These are phyloP conservation scores for Heterohyrax brucei DNA, from an alignment of 2,797 vertebrate species.

Conservation along the genomic window DNA sequence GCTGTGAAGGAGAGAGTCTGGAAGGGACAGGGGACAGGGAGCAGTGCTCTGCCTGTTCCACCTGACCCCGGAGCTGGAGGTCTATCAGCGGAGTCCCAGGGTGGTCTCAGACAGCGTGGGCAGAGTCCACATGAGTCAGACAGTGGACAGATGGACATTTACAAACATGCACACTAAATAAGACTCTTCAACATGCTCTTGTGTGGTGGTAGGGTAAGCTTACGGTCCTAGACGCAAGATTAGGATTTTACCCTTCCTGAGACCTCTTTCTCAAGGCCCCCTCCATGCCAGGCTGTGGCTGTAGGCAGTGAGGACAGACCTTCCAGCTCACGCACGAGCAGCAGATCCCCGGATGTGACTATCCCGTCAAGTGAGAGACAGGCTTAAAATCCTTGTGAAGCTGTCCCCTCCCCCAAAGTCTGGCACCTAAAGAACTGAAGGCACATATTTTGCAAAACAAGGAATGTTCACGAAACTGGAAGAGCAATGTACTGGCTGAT, in stretches of 20 bases:
- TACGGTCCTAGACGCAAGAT: background rate
- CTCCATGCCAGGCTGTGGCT: background rate
- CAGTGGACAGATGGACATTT: background rate
- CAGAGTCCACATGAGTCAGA: background rate
- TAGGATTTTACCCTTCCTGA: constrained; percentile 5
- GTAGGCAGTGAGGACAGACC: background rate
- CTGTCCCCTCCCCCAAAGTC: background rate
- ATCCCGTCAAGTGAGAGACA: background rate
- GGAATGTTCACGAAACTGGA: background rate
- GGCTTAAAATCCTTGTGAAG: background rate
- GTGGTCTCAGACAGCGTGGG: background rate
- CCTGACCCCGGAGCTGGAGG: background rate
- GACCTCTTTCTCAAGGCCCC: constrained; percentile 2
- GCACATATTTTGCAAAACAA: background rate
- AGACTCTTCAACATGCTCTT: background rate
- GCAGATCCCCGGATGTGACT: background rate
- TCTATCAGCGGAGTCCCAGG: background rate
- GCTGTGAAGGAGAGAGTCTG: background rate
- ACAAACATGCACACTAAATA: background rate
- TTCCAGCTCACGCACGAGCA: background rate
- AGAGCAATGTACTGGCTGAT: background rate
- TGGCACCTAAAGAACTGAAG: background rate
- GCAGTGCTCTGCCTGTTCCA: background rate
- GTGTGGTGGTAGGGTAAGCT: background rate
- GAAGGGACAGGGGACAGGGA: background rate